Evolutionary conservation across 2,888 invertebrate genomes (phyloP), one percentile per base, ranked within the genome.

Genomic region (Imbricaverruca yamaguchii): DNA sequence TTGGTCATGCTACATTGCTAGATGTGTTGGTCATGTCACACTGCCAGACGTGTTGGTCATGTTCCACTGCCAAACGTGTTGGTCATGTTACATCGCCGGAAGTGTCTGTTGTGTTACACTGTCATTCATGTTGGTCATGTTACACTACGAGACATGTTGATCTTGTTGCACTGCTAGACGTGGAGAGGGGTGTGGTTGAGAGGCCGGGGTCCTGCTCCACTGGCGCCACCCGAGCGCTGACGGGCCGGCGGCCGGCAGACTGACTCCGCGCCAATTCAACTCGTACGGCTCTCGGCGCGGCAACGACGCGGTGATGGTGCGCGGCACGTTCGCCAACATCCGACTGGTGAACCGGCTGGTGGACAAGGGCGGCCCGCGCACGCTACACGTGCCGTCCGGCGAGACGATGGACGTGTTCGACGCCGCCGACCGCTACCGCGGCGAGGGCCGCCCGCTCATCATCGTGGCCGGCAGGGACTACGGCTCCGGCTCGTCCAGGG

Each of bases 321-420:
- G 98, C 79, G 98, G 98, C 55, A 98, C 98, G 0, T 99, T 99
- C 88, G 98, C 98, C 74, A 99, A 99, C 89, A 98, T 98, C 86
- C 92, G 98, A 0, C 88, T 99, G 81, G 91, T 97, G 18, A 99
- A 99, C 89, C 96, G 95, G 87, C 91, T 97, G 86, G 88, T 93
- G 81, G 89, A 91, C 21, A 91, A 91, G 84, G 88, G 94, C 4
- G 98, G 96, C 10, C 95, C 98, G 1, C 90, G 90, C 85, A 98
- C 98, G 7, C 87, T 94, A 65, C 94, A 98, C 89, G 89, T 95
- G 85, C 97, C 97, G 67, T 92, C 92, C 81, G 92, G 92, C 15
- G 95, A 98, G 86, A 86, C 92, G 89, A 93, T 97, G 93, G 97
- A 97, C 85, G 92, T 99, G 59, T 98, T 93, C 87, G 98, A 98